These are phyloP conservation scores for Cerastis leucographa DNA, from an alignment of 2,888 invertebrate species.

Conservation along the genomic window DNA sequence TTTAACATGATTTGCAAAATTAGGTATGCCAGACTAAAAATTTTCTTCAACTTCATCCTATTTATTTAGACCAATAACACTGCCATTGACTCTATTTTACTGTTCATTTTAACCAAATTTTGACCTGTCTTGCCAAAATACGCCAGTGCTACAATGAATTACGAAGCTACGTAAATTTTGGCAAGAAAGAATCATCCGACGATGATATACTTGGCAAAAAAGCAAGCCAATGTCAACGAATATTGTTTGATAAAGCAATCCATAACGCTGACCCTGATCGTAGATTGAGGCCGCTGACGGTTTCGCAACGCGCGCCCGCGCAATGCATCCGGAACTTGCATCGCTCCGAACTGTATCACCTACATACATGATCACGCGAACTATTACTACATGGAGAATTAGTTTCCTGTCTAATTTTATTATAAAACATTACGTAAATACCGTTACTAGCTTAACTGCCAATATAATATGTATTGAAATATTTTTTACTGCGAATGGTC, in stretches of 20 bases:
- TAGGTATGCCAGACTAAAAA: neutral
- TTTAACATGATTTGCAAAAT: conserved; percentile 13
- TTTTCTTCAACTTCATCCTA: neutral
- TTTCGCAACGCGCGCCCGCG: conserved; percentile 64
- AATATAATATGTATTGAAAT: conserved; percentile 6
- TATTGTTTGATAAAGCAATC: conserved; percentile 61
- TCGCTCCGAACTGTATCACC: conserved; percentile 65
- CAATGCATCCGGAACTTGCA: conserved; percentile 67
- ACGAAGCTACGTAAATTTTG: conserved; percentile 3
- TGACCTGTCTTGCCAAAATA: neutral
- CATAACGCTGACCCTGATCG: conserved; percentile 69
- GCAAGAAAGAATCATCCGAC: conserved; percentile 14
- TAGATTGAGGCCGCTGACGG: conserved; percentile 64
- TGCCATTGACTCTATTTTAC: neutral
- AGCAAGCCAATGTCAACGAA: conserved; percentile 61
- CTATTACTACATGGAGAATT: conserved; percentile 56
- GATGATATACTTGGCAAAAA: conserved; percentile 15
- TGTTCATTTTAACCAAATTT: neutral
- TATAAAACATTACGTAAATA: conserved; percentile 32
- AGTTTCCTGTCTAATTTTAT: conserved; percentile 53
- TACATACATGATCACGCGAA: conserved; percentile 62
- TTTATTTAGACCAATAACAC: neutral
- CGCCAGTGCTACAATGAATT: neutral
- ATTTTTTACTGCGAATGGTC: neutral
- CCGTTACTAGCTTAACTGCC: neutral